A percentile compares a stretch with the other conserved stretches of the same genome.
Conservation (phyloP, 2,888 invertebrate genomes). For the Caenorhabditis uteleia region DNA sequence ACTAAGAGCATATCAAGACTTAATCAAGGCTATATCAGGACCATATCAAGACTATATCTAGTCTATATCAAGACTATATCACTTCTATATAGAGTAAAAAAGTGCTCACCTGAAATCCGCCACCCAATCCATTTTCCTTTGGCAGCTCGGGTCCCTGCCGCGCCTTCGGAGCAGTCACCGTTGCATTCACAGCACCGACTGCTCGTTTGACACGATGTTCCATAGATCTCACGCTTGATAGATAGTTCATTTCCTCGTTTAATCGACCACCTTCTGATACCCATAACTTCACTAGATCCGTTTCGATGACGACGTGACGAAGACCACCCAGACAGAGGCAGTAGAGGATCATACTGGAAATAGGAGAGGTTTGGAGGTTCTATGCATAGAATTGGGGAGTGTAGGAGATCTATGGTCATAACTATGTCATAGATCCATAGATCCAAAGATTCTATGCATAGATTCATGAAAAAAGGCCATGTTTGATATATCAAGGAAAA, state of each 20-base stretch:
- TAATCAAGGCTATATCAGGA: too few relatives aligned
- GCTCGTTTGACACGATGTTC: slow-evolving; percentile 17
- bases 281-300: slow-evolving; percentile 93
- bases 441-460: too few relatives aligned
- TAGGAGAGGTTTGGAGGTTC: too few relatives aligned
- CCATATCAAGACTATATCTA: not conserved
- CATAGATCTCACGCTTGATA: slow-evolving; percentile 28
- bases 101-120: slow-evolving; percentile 67
- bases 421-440: too few relatives aligned
- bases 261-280: slow-evolving; percentile 75
- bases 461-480: too few relatives aligned
- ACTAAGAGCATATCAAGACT: too few relatives aligned
- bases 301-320: slow-evolving; percentile 90
- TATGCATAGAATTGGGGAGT: too few relatives aligned
- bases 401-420: too few relatives aligned
- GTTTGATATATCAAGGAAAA: too few relatives aligned
- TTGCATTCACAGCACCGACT: slow-evolving; percentile 12
- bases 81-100: too few relatives aligned
- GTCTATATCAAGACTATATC: too few relatives aligned
- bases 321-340: slow-evolving; percentile 85
- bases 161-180: not conserved
- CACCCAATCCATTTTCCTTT: slow-evolving; percentile 64
- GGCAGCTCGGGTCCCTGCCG: slow-evolving; percentile 58
- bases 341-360: slow-evolving; percentile 45
- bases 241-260: slow-evolving; percentile 63